Evolutionary conservation across 2,888 invertebrate species (phyloP), one percentile per base, ranked within the genome.

Genomic region (Oxyteleia sp.): DNA sequence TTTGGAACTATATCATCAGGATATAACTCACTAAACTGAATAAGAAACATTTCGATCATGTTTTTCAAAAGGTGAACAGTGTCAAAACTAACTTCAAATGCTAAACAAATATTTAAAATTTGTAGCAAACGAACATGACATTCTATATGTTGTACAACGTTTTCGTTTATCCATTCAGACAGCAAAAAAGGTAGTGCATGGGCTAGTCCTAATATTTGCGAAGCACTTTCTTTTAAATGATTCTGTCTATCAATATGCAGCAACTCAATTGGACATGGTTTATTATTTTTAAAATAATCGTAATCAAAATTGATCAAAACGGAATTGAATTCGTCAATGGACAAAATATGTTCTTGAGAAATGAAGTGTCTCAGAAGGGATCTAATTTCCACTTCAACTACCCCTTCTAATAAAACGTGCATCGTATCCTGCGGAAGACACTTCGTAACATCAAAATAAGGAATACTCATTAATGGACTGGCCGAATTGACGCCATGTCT

Each of bases 221-320:
- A 68, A 26, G 81, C 80, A 74, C 64, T 86, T 66, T 84, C 76
- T 23, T 68, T 75, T 15, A 86, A 51, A 18, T 20, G 3, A 10
- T 18, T 47, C 18, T 61, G 15, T 13, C 45, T 41, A 23, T 20
- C 8, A n/a, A 81, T 11, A 23, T 78, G 72, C 3, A 59, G 8
- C 29, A 5, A 2, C 8, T 45, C 32, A 15, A 85, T 61, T 11
- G 10, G 8, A 3, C 49, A 57, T 29, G 85, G 85, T 55, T 81
- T 85, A 59, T 85, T 83, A 8, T n/a, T 71, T 26, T 55, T 26
- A 38, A 85, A 82, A 57, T 83, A 59, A n/a, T 43, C 26, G 29
- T 55, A 82, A 68, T 82, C 51, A 51, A 85, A 84, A 71, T 45
- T 38, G 1, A 3, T 13, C 0, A 85, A 29, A 2, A 45, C 15